Conservation (phyloP, 2,888 invertebrate genomes). For the Himalopsyche kuldschensis region DNA sequence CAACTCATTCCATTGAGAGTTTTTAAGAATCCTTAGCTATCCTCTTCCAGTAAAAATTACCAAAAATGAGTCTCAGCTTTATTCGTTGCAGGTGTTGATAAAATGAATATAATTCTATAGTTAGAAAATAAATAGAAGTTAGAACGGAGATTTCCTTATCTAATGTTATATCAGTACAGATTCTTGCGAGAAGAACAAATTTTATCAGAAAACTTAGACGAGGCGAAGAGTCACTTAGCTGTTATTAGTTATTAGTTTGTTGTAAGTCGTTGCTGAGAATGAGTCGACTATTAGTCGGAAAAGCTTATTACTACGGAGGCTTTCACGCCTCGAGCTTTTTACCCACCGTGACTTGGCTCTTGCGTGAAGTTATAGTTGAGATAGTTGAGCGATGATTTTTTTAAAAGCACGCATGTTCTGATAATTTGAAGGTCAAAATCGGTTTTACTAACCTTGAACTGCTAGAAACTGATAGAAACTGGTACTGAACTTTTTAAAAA, state of each 20-base stretch:
- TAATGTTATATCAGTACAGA: background rate
- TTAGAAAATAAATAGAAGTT: no score
- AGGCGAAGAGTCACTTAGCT: background rate
- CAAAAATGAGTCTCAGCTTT: no score
- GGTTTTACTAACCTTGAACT: no score
- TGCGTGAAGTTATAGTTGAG: background rate
- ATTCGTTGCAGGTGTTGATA: no score
- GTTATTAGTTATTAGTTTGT: background rate
- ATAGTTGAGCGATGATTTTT: background rate
- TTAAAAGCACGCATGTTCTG: no score
- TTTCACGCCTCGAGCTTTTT: background rate
- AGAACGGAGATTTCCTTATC: background rate
- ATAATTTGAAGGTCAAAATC: no score
- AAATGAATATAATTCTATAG: no score
- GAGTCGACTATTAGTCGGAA: background rate
- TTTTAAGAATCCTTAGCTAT: no score
- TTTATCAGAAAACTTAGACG: background rate
- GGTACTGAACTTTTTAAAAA: no score
- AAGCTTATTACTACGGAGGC: background rate
- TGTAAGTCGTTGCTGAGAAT: background rate
- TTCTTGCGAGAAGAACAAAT: background rate
- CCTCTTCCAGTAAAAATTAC: no score
- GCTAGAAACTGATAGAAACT: no score
- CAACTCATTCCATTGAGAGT: no score
- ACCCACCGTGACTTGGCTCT: background rate